These are phyloP conservation scores for Alcis repandata DNA, from an alignment of 2,888 invertebrate genomes.

Conservation along the genomic window DNA sequence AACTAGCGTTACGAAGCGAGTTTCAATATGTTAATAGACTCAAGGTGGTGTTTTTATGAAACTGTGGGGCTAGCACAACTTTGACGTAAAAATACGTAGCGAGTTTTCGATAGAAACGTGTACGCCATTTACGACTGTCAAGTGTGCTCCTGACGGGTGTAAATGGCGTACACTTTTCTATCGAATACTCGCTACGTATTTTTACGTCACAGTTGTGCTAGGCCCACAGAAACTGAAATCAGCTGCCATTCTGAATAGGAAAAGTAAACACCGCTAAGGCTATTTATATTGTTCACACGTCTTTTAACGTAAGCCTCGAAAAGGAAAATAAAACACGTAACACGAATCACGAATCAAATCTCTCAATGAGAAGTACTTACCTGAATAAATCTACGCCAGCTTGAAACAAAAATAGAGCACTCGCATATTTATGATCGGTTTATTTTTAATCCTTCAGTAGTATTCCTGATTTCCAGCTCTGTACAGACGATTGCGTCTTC, in stretches of 20 bases:
- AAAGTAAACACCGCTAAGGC: neutral
- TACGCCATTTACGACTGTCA: too few relatives aligned
- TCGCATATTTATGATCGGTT: constrained; percentile 25
- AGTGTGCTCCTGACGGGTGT: too few relatives aligned
- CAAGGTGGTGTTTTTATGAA: neutral
- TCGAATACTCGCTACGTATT: too few relatives aligned
- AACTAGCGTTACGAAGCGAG: constrained; percentile 3
- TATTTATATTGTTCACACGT: neutral
- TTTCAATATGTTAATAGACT: too few relatives aligned
- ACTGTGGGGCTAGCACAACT: too few relatives aligned
- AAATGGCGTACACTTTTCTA: too few relatives aligned
- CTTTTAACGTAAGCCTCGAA: neutral
- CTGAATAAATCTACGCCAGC: neutral
- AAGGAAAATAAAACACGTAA: neutral
- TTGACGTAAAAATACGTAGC: too few relatives aligned
- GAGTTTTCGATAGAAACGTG: too few relatives aligned
- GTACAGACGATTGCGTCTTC: constrained; percentile 19
- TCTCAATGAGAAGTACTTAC: neutral
- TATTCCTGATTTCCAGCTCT: constrained; percentile 18
- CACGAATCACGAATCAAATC: neutral
- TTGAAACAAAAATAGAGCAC: constrained; percentile 22
- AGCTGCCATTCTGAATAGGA: neutral
- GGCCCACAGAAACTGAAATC: neutral
- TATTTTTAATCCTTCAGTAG: constrained; percentile 29
- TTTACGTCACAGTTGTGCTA: too few relatives aligned